Conservation (phyloP, 37 sponge, comb jelly and placozoan species). For the Chondrosia reniformis region DNA sequence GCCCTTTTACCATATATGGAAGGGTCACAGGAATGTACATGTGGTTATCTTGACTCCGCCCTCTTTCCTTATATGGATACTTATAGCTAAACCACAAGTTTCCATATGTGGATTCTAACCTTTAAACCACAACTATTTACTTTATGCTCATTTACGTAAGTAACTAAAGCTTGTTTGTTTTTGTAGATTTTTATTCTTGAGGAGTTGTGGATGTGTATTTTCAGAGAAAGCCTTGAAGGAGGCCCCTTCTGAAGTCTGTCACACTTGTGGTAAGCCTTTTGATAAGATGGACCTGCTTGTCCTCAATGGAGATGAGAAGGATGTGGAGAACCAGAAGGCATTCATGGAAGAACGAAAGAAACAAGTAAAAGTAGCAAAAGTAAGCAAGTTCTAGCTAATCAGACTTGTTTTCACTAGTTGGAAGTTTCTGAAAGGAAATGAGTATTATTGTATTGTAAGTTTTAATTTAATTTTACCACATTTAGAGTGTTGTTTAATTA, state of each 20-base stretch:
- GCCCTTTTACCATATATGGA: too few relatives aligned
- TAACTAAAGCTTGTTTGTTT: background rate
- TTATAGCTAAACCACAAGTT: too few relatives aligned
- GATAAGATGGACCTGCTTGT: slow-evolving; percentile 43
- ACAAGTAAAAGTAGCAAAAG: slow-evolving; percentile 56
- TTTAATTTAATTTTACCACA: too few relatives aligned
- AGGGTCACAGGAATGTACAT: too few relatives aligned
- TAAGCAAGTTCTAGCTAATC: background rate
- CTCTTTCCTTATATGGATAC: too few relatives aligned
- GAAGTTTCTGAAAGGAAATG: too few relatives aligned
- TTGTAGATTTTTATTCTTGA: slow-evolving; percentile 48
- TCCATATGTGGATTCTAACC: too few relatives aligned
- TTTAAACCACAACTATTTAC: too few relatives aligned
- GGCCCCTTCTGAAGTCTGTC: slow-evolving; percentile 73
- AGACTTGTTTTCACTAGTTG: background rate
- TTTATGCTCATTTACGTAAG: too few relatives aligned
- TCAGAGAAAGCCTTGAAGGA: slow-evolving; percentile 86
- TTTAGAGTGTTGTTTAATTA: background rate
- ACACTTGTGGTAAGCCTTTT: slow-evolving; percentile 68
- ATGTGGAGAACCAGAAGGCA: slow-evolving; percentile 49
- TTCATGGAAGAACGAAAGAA: slow-evolving; percentile 52
- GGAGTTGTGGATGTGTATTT: slow-evolving; percentile 84
- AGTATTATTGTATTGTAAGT: too few relatives aligned
- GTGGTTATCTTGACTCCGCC: too few relatives aligned
- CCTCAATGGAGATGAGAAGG: slow-evolving; percentile 80